Conservation (phyloP, 2,797 vertebrate genomes). For the Pangasius macronema region DNA sequence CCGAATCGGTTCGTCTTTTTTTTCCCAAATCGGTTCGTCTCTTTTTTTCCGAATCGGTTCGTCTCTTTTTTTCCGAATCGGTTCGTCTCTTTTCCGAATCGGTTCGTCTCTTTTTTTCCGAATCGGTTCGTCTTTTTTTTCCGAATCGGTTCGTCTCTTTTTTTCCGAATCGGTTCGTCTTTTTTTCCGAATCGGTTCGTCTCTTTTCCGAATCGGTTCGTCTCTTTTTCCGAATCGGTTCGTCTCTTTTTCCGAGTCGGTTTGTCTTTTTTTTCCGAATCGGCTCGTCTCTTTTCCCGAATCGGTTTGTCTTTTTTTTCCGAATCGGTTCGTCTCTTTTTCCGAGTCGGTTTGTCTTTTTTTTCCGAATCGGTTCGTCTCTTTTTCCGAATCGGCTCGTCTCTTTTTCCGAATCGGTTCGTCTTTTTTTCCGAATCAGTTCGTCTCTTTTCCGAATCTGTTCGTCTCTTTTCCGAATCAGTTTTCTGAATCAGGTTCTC, state of each 20-base stretch:
- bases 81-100: neutral
- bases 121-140: neutral
- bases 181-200: no score
- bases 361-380: neutral
- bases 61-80: neutral
- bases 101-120: fast-evolving
- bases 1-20: neutral
- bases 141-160: neutral
- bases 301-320: neutral
- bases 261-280: neutral
- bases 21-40: neutral
- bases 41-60: neutral
- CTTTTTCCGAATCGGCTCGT: neutral
- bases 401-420: neutral
- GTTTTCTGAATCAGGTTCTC: neutral
- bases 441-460: neutral
- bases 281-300: no score
- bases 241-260: neutral
- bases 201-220: neutral
- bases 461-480: neutral
- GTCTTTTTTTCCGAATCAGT: neutral
- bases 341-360: fast-evolving
- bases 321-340: neutral
- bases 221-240: neutral
- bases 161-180: neutral